Evolutionary conservation across 1,140 invertebrate species (phyloP).

Genomic region (Tribolium castaneum): DNA sequence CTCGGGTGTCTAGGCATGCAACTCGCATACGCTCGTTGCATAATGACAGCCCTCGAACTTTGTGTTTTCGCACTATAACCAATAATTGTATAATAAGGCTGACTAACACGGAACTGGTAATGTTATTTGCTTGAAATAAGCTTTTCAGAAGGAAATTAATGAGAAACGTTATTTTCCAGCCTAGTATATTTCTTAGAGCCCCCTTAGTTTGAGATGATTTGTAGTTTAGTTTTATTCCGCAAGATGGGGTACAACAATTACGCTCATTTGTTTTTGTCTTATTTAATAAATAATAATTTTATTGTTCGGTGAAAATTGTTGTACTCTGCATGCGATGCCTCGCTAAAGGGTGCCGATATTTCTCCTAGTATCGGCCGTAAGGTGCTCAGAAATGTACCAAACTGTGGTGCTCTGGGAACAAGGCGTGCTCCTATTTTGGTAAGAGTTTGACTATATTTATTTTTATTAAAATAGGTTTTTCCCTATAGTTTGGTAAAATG

Average conservation of each 20-base stretch:
- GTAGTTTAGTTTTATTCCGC: not conserved
- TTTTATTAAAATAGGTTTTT: too few species aligned
- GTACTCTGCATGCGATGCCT: not conserved
- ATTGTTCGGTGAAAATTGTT: not conserved
- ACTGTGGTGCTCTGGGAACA: not conserved
- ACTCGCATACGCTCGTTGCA: too few species aligned
- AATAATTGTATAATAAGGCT: too few species aligned
- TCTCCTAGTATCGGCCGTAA: constrained; percentile 4
- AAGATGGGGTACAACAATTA: not conserved
- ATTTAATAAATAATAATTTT: not conserved
- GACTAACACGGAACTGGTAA: not conserved
- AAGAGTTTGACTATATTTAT: too few species aligned
- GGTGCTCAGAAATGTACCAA: constrained; percentile 4
- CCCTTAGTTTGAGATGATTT: not conserved
- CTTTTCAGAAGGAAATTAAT: not conserved
- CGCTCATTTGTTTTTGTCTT: not conserved
- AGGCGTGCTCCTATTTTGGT: too few species aligned
- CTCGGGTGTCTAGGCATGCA: too few species aligned
- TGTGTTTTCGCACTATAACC: too few species aligned
- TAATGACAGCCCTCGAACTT: too few species aligned
- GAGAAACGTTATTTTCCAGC: constrained; percentile 4
- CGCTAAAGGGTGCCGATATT: not conserved
- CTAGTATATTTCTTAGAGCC: constrained; percentile 10
- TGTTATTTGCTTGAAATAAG: too few species aligned
- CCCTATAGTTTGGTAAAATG: too few species aligned